Evolutionary conservation across 1,140 invertebrate species (phyloP), one percentile per base, ranked within the genome.

Genomic region (Colletes gigas): DNA sequence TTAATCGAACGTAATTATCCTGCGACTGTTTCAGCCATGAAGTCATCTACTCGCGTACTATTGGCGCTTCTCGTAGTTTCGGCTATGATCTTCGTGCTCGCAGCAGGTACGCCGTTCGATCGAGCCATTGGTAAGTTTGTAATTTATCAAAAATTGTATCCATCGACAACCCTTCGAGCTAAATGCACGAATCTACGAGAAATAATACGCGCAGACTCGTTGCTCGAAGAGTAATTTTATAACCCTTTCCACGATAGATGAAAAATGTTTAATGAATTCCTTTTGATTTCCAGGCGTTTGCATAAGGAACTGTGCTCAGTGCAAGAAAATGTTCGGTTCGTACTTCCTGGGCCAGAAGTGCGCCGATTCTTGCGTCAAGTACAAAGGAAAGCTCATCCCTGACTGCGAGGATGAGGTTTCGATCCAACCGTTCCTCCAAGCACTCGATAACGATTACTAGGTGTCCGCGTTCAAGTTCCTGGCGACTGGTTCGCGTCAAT

Each of bases 301-400:
- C 90, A 96, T 97, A 59, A 95, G 97, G 83, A 98, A 98, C 92
- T 98, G 97, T 88, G 97, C 96, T 0, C 97, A 97, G 88, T 98
- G 97, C 92, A 97, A 97, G 90, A 97, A 97, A 89, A 97, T 97
- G 95, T 96, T 97, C 83, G 97, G 97, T 0, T 94, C 95, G 0
- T 97, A 97, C 93, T 98, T 98, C 90, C 96, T 97, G 85, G 97
- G 97, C 0, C 95, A 96, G 68, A 94, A 96, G 0, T 98, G 97
- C 89, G 97, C 97, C 0, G 96, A 97, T 84, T 95, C 95, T 76
- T 98, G 97, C 88, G 94, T 97, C 60, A 96, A 97, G 89, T 96
- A 95, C 90, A 96, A 97, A 88, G 97, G 97, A 71, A 97, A 97
- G 91, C 94, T 96, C 59, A 96, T 97, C 63, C 97, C 97, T 0